Base-by-base conservation (phyloP, 2,113 vertebrate species). In the Rhinichthys klamathensis region DNA sequence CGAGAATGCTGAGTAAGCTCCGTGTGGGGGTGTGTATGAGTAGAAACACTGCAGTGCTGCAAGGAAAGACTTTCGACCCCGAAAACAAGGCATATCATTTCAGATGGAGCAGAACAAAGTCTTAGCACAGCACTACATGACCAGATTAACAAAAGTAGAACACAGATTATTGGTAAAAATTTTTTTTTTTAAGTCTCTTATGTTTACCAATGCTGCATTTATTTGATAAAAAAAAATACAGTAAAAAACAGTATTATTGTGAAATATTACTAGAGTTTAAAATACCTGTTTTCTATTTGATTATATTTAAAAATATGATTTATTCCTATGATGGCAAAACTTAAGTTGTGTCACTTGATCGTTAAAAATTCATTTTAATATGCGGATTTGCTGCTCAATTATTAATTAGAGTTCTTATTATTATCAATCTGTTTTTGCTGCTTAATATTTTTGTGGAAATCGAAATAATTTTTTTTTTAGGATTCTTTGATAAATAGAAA, bases 11-110 rank as follows among this genome's bases (percentile, higher is more conserved):
- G 94, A 93, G 89, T 94, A 93, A 93, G 93, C 91, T 85, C 72
- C 7, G 65, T 80, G 80, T 81, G 41, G 30, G 86, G 72, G 77
- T 58, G 69, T 63, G 83, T 63, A 70, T 63, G 56, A 73, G 76
- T 51, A 60, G 91, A 86, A 83, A 91, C 92, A 94, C 92, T 93
- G 93, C 93, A 94, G 92, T 93, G 89, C 91, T 93, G 88, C 90
- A 91, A 88, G 87, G 88, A 91, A 87, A 89, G 72, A 90, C 86
- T 88, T 78, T 87, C 80, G 92, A 87, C 75, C 75, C 49, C 88
- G 87, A 87, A 92, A 86, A 65, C 81, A 87, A 46, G 54, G 49
- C 38, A 69, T 13, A 82, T 35, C 25, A 63, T 82, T 84, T 82
- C 78, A 70, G 44, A 23, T 78, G 85, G n/a, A 75, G 32, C 46